A percentile compares a stretch with the other conserved stretches of the same genome.
Evolutionary conservation across 2,797 vertebrate species (phyloP).

Genomic region (Zonotrichia albicollis): DNA sequence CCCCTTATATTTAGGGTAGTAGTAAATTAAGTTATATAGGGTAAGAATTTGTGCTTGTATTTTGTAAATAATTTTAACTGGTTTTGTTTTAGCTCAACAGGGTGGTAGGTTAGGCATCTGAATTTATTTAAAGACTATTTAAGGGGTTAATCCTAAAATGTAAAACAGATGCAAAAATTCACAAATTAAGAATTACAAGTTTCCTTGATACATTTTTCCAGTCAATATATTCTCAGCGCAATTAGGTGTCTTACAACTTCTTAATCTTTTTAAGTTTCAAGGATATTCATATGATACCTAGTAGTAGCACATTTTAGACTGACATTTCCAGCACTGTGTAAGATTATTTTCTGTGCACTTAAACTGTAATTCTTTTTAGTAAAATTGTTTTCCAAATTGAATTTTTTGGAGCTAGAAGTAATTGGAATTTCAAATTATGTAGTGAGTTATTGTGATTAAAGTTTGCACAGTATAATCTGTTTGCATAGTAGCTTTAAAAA

Average conservation of each 20-base stretch:
- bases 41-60: conserved; percentile 54
- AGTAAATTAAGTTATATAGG: neutral
- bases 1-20: neutral
- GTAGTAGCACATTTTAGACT: neutral
- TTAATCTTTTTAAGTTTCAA: conserved; percentile 47
- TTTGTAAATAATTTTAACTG: conserved; percentile 41
- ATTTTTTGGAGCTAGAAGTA: neutral
- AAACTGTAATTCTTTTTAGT: neutral
- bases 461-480: neutral
- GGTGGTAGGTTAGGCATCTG: conserved; percentile 35
- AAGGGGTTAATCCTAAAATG: conserved; percentile 79
- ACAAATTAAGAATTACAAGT: conserved; percentile 59
- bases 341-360: neutral
- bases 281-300: neutral
- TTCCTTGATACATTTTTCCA: conserved; percentile 24
- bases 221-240: conserved; percentile 45
- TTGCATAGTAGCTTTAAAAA: neutral
- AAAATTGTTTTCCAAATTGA: neutral
- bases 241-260: conserved; percentile 62
- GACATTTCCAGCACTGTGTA: neutral
- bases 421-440: neutral
- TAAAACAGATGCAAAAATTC: conserved; percentile 78
- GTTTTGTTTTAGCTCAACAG: conserved; percentile 48
- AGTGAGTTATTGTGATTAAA: neutral
- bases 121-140: conserved; percentile 63